A percentile compares a stretch with the other conserved stretches of the same genome.
Conservation (phyloP, 2,113 vertebrate species). For the Actinemys pallida region DNA sequence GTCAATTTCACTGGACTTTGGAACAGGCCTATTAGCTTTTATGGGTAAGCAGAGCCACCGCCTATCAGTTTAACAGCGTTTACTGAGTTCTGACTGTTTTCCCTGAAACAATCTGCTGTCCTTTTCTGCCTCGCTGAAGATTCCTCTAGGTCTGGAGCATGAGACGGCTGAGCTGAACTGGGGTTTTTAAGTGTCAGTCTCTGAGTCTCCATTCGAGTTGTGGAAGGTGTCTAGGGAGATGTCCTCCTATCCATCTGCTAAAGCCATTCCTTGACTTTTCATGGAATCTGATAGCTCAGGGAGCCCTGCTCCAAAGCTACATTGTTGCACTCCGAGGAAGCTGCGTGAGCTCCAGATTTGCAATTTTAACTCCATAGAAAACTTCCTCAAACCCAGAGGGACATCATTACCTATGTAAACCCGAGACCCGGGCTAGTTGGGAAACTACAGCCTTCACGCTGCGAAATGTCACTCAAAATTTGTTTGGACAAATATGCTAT, state of each 20-base stretch:
- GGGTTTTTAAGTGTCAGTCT: background rate
- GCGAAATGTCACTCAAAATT: conserved; percentile 38
- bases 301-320: background rate
- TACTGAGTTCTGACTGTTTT: too few species aligned
- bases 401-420: conserved; percentile 49
- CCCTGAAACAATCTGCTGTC: background rate
- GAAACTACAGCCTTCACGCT: conserved; percentile 15
- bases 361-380: background rate
- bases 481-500: conserved; percentile 49
- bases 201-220: background rate
- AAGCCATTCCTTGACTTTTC: conserved; percentile 42
- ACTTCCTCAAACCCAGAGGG: background rate
- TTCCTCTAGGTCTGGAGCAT: background rate
- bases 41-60: background rate
- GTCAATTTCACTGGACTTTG: background rate
- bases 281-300: conserved; percentile 47
- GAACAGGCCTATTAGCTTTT: background rate
- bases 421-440: background rate
- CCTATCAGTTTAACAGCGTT: too few species aligned
- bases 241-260: conserved; percentile 47
- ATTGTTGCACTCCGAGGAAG: background rate
- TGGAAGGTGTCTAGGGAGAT: background rate
- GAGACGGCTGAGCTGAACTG: background rate
- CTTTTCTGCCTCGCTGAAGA: background rate
- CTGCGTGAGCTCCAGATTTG: background rate